Conservation (phyloP, 2,888 invertebrate species). For the Folsomia candida region DNA sequence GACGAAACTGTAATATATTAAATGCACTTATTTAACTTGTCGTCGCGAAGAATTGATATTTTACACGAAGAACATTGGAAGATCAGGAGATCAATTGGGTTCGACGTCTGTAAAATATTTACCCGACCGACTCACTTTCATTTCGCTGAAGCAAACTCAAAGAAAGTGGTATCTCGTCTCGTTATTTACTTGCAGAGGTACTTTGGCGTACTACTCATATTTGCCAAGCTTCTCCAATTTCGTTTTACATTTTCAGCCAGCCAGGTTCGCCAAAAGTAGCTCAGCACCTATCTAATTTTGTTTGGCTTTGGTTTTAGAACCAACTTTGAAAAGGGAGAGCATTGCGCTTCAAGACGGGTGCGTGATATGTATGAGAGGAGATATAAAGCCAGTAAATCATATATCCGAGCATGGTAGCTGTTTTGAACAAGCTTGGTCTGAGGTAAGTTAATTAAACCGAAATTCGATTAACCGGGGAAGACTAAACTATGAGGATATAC, state of each 20-base stretch:
- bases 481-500: no score
- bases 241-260: neutral
- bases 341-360: no score
- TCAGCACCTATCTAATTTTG: neutral
- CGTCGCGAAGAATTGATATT: no score
- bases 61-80: no score
- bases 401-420: neutral
- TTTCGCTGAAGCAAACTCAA: conserved; percentile 30
- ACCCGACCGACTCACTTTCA: conserved; percentile 25
- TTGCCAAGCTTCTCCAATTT: neutral
- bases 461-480: conserved; percentile 42
- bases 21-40: no score
- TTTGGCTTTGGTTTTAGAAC: neutral
- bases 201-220: neutral
- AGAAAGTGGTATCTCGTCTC: conserved; percentile 16
- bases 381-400: neutral
- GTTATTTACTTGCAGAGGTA: neutral
- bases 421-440: conserved; percentile 16
- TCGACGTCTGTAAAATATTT: neutral
- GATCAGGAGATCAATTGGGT: neutral
- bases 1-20: no score
- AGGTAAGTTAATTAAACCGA: conserved; percentile 49
- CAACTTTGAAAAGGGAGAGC: neutral
- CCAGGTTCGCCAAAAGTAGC: neutral
- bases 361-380: no score